A percentile compares a stretch with the other conserved stretches of the same genome.
Conservation (phyloP, 1,140 invertebrate species). For the Orussus abietinus region DNA sequence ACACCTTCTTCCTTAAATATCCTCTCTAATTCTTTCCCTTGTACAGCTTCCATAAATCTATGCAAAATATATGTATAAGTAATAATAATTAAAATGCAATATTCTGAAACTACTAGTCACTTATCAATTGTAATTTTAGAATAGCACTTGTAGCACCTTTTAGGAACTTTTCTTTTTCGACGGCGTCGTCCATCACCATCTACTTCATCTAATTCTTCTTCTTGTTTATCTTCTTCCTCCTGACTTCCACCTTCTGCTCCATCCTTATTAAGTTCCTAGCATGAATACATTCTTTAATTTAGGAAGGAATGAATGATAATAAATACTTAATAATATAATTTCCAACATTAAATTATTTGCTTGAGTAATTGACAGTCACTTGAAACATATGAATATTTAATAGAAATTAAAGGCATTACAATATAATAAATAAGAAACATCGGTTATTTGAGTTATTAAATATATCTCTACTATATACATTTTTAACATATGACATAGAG, state of each 20-base stretch:
- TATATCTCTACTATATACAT: background rate
- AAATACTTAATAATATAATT: background rate
- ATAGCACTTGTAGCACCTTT: no score
- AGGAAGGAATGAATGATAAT: background rate
- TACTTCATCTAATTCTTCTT: conserved; percentile 47
- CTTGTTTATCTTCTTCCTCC: conserved; percentile 48
- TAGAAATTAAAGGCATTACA: no score
- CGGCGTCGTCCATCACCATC: conserved; percentile 59
- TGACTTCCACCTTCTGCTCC: conserved; percentile 34
- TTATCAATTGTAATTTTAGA: no score
- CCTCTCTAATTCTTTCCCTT: conserved; percentile 70
- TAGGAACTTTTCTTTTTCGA: conserved; percentile 61
- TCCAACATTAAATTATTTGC: conserved; percentile 14
- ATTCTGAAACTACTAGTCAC: conserved; percentile 20
- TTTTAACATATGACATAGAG: background rate
- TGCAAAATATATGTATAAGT: conserved; percentile 7
- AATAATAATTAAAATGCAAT: background rate
- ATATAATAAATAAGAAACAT: no score
- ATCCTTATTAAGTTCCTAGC: conserved; percentile 32
- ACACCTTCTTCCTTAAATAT: conserved; percentile 71
- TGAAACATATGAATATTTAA: no score
- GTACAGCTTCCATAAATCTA: conserved; percentile 64
- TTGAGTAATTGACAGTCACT: no score
- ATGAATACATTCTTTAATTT: conserved; percentile 12
- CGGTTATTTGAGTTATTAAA: no score